A percentile compares a stretch with the other conserved stretches of the same genome.
These are phyloP conservation scores for Hydropsyche betteni DNA, from an alignment of 2,888 invertebrate genomes.

Conservation along the genomic window DNA sequence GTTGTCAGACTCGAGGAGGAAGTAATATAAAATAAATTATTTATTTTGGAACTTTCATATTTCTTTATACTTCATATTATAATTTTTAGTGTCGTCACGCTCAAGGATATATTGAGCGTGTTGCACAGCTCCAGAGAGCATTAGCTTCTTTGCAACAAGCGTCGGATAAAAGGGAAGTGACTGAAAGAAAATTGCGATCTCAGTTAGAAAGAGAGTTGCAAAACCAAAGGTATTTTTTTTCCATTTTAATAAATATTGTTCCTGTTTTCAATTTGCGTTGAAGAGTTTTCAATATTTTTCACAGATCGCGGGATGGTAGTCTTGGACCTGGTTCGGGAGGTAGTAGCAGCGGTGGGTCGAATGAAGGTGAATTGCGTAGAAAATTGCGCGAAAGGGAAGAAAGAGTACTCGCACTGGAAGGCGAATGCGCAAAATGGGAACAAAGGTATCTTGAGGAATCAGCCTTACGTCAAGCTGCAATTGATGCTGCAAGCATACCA, in stretches of 20 bases:
- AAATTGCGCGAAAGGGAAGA: conserved; percentile 63
- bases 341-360: conserved; percentile 54
- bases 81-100: conserved; percentile 77
- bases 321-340: conserved; percentile 56
- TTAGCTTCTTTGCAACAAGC: conserved; percentile 83
- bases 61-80: not conserved
- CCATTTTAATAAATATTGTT: not conserved
- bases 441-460: conserved; percentile 85
- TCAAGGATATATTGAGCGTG: conserved; percentile 84
- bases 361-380: conserved; percentile 66
- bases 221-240: conserved; percentile 63
- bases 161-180: conserved; percentile 85
- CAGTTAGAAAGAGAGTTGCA: conserved; percentile 87
- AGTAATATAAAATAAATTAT: conserved; percentile 60
- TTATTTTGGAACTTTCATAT: not conserved
- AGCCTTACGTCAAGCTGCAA: conserved; percentile 80
- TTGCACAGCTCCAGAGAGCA: conserved; percentile 83
- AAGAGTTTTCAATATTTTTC: not conserved
- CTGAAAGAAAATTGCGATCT: conserved; percentile 82
- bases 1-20: conserved; percentile 89
- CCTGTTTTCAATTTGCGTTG: not conserved
- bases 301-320: conserved; percentile 49
- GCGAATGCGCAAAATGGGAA: conserved; percentile 87
- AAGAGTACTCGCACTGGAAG: conserved; percentile 70
- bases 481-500: conserved; percentile 81